Evolutionary conservation across 2,888 invertebrate species (phyloP).

Genomic region (Trisateles emortualis): DNA sequence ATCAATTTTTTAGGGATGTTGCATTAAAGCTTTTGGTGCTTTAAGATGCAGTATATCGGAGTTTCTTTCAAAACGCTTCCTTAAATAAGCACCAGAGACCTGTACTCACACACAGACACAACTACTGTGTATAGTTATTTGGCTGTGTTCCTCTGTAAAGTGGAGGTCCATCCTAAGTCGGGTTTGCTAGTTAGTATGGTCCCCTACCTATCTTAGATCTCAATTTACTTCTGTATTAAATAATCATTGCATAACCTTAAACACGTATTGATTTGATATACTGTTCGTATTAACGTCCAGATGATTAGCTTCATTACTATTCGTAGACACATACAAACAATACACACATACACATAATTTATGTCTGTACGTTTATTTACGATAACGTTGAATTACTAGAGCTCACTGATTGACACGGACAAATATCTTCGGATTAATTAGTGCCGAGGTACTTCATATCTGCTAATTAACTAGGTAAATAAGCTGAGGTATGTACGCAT

Average conservation of each 20-base stretch:
- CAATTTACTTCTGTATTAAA: neutral
- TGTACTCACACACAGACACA: no score
- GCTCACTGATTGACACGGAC: slow-evolving; percentile 48
- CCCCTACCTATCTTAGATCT: no score
- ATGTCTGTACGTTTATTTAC: slow-evolving; percentile 29
- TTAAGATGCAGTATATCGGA: no score
- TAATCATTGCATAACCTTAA: slow-evolving; percentile 17
- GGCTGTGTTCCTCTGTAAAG: no score
- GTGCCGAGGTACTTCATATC: slow-evolving; percentile 36
- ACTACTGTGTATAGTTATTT: no score
- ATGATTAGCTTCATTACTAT: slow-evolving; percentile 41
- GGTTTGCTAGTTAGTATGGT: no score
- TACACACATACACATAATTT: slow-evolving; percentile 22
- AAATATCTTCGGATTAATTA: slow-evolving; percentile 52
- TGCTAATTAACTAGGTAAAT: slow-evolving; percentile 43
- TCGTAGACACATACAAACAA: slow-evolving; percentile 30
- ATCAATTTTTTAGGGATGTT: no score
- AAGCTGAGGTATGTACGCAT: slow-evolving; percentile 6
- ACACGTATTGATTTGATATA: slow-evolving; percentile 23
- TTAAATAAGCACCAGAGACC: no score
- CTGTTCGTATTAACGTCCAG: slow-evolving; percentile 38
- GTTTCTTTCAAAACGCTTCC: no score
- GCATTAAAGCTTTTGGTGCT: no score
- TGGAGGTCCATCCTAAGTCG: no score
- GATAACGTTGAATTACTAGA: slow-evolving; percentile 51